These are phyloP conservation scores for Scaptomyza caliginosa DNA, from an alignment of 2,888 invertebrate genomes.

Conservation along the genomic window DNA sequence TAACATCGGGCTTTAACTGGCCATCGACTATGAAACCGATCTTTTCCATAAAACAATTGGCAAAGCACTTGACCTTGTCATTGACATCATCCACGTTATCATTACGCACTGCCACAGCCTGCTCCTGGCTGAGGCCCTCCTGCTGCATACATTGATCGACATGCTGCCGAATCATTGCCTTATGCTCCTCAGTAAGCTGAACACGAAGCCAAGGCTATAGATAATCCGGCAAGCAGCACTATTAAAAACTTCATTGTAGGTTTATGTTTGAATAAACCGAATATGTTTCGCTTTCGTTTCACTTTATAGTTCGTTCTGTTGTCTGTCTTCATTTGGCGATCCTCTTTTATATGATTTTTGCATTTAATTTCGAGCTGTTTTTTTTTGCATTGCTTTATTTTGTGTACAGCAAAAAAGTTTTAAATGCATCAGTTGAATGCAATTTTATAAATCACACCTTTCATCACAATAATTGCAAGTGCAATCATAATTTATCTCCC, in stretches of 20 bases:
- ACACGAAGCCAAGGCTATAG: conserved; percentile 11
- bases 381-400: too few relatives aligned
- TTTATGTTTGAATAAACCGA: too few relatives aligned
- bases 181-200: conserved; percentile 64
- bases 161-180: conserved; percentile 41
- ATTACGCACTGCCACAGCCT: conserved; percentile 47
- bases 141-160: conserved; percentile 55
- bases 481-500: neutral
- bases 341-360: conserved; percentile 51
- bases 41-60: conserved; percentile 77
- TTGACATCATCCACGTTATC: conserved; percentile 58
- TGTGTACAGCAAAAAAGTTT: neutral
- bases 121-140: conserved; percentile 59
- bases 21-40: conserved; percentile 65
- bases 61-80: conserved; percentile 70
- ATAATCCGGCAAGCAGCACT: conserved; percentile 35
- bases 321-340: neutral
- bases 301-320: conserved; percentile 23
- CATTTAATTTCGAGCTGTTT: neutral
- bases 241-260: conserved; percentile 65
- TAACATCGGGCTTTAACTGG: conserved; percentile 47
- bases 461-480: neutral
- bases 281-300: neutral
- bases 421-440: neutral
- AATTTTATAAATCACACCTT: neutral